Conservation (phyloP, 2,113 vertebrate species). For the Acinonyx jubatus region DNA sequence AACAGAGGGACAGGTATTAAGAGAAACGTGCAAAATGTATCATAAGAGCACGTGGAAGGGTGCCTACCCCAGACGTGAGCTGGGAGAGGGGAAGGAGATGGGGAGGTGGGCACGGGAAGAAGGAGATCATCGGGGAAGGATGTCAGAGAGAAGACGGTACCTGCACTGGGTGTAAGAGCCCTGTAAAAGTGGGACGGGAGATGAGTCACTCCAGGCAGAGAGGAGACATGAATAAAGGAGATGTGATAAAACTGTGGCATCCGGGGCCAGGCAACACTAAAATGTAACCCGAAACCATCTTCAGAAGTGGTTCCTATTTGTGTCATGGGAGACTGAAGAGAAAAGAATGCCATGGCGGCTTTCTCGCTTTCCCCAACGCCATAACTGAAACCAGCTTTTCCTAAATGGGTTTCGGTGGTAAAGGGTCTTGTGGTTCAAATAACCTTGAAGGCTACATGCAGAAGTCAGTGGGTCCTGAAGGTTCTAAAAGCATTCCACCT, state of each 20-base stretch:
- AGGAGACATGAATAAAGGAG: background rate
- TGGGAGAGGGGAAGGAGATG: accelerated
- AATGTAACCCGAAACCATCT: background rate
- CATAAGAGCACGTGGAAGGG: background rate
- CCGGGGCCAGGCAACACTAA: background rate
- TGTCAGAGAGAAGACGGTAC: background rate
- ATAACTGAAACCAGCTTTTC: background rate
- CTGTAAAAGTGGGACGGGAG: background rate
- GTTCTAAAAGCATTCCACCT: background rate
- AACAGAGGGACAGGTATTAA: background rate
- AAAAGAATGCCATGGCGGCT: background rate
- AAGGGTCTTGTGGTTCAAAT: background rate
- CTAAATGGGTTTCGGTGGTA: background rate
- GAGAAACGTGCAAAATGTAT: background rate
- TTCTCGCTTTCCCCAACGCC: no score
- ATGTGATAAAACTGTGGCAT: background rate
- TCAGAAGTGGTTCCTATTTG: background rate
- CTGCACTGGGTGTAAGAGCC: no score
- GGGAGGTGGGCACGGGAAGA: background rate
- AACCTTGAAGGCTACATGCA: background rate
- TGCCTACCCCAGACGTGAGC: no score
- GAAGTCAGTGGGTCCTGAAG: background rate
- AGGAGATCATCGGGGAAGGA: background rate
- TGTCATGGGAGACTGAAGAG: background rate
- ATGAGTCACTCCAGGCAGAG: background rate